phyloP scores from a whole-genome alignment of 2,113 vertebrate genomes.

The Erinaceus europaeus region DNA sequence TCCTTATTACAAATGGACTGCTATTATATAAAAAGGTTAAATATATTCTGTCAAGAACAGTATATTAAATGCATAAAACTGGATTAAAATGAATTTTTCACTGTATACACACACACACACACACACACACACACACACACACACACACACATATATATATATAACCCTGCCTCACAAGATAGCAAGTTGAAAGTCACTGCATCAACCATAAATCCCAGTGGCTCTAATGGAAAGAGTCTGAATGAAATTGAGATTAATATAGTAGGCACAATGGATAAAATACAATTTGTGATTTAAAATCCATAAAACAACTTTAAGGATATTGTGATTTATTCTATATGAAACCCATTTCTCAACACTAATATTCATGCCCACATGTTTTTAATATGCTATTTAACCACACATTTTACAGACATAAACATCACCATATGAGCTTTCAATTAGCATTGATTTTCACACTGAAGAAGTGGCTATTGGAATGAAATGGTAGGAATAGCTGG shows the following conservation, averaged over 20 bases:
- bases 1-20: not conserved
- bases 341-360: conserved; percentile 59
- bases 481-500: conserved; percentile 75
- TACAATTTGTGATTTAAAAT: conserved; percentile 61
- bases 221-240: conserved; percentile 20
- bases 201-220: conserved; percentile 19
- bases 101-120: not conserved
- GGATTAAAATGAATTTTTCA: conserved; percentile 10
- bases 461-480: conserved; percentile 77
- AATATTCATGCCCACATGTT: conserved; percentile 66
- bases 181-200: conserved; percentile 40
- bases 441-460: conserved; percentile 82
- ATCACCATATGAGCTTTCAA: conserved; percentile 82
- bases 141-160: too few relatives aligned
- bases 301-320: conserved; percentile 55
- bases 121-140: not conserved
- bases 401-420: conserved; percentile 78
- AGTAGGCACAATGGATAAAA: conserved; percentile 34
- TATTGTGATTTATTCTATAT: conserved; percentile 64
- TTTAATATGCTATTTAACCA: conserved; percentile 78
- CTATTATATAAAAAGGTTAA: conserved; percentile 17
- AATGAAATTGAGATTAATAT: conserved; percentile 60
- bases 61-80: not conserved
- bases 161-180: not conserved
- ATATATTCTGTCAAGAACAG: not conserved